Base-by-base conservation (phyloP, 2,888 invertebrate species). In the Bugulina stolonifera region DNA sequence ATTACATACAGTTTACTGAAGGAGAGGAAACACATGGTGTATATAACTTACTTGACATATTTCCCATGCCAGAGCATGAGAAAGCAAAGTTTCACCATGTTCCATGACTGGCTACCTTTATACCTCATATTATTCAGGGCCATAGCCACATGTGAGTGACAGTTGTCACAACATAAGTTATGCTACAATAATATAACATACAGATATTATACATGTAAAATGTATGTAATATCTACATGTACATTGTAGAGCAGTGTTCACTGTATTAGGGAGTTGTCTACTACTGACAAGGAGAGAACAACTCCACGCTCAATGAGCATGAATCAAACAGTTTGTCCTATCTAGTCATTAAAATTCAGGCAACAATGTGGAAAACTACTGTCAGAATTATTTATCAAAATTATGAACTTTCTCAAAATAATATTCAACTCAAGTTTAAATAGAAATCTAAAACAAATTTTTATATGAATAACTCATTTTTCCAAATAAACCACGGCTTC, bases 61-160 rank as follows among this genome's bases (percentile, higher is more conserved):
- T 89, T 91, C 1, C 93, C 91, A 82, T 89, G 88, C 70, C 90
- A 75, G n/a, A 90, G 86, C 87, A 94, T 90, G 78, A 90, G 88
- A 75, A 91, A 86, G 43, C 92, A 92, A 70, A 97, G 86, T 81
- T 91, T 91, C 0, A 95, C 88, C 96, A 96, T 96, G 81, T 96
- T 96, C 94, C 95, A 97, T 72, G 87, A 89, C 29, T 86, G 88
- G 69, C 89, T 89, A 74, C 89, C 88, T 73, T 90, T 87, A 81
- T 98, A 99, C 71, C 88, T 88, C 98, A 99, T 99, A 69, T 91
- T 86, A 83, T 93, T 92, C 32, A 99, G 87, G 0, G 98, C 95
- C 74, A 89, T 90, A 0, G 96, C 97, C 35, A 96, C 96, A 85
- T 98, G 97, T 0, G 97, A 97, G 84, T 99, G 98, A 80, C 99